Conservation (phyloP, 2,797 vertebrate species). For the Phoxinus dragarum region DNA sequence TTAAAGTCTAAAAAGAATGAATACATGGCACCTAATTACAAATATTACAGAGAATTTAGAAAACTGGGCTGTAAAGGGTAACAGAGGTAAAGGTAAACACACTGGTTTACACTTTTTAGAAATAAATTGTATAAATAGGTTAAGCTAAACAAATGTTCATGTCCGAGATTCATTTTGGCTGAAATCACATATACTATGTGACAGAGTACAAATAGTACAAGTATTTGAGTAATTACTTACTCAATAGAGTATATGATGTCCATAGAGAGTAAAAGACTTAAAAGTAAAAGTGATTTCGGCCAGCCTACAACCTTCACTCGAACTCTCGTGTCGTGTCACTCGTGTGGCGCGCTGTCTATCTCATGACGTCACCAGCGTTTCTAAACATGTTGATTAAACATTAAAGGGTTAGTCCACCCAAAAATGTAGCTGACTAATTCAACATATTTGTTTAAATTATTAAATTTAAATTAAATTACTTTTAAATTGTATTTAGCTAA, state of each 20-base stretch:
- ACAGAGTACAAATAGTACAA: too few species aligned
- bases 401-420: too few species aligned
- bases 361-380: background rate
- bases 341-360: background rate
- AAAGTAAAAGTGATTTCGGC: too few species aligned
- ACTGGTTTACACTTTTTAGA: background rate
- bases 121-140: background rate
- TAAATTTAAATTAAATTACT: too few species aligned
- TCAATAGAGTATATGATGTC: too few species aligned
- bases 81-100: background rate
- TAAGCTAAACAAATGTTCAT: background rate
- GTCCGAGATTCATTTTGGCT: background rate
- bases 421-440: background rate
- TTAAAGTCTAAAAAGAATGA: background rate
- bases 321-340: background rate
- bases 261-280: too few species aligned
- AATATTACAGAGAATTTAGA: background rate
- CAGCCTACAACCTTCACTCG: background rate
- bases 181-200: too few species aligned
- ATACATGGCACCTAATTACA: background rate
- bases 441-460: background rate
- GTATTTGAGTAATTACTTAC: too few species aligned
- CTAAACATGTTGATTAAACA: too few species aligned
- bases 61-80: background rate
- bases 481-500: background rate